Conservation (phyloP, 1,140 invertebrate genomes). For the Nomia melanderi region DNA sequence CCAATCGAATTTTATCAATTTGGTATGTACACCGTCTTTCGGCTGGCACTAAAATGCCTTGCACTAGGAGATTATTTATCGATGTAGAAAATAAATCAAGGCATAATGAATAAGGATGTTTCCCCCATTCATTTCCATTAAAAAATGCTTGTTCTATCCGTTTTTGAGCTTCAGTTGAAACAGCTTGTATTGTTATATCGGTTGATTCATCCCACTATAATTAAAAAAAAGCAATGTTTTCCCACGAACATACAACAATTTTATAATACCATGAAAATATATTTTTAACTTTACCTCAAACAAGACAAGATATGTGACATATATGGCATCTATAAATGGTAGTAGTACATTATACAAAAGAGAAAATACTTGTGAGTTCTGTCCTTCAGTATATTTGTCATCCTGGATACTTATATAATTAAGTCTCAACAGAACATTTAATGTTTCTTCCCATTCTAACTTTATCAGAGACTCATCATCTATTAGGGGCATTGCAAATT, state of each 20-base stretch:
- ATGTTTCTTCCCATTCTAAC: conserved; percentile 80
- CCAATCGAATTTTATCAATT: conserved; percentile 62
- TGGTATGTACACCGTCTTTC: conserved; percentile 61
- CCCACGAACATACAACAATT: background rate
- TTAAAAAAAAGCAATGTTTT: conserved; percentile 23
- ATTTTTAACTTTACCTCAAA: conserved; percentile 73
- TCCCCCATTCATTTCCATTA: conserved; percentile 56
- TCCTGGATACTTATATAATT: conserved; percentile 72
- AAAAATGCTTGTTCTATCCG: conserved; percentile 70
- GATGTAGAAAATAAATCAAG: conserved; percentile 75
- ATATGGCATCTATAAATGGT: conserved; percentile 80
- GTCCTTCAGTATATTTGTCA: conserved; percentile 67
- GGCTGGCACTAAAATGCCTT: conserved; percentile 59
- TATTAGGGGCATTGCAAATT: conserved; percentile 81
- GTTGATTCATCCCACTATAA: conserved; percentile 74
- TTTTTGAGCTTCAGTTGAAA: conserved; percentile 73
- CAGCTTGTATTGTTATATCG: conserved; percentile 60
- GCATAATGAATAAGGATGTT: conserved; percentile 76
- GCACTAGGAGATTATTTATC: conserved; percentile 67
- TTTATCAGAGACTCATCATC: conserved; percentile 70
- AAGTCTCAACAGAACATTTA: conserved; percentile 77
- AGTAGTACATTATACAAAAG: conserved; percentile 80
- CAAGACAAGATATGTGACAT: conserved; percentile 74
- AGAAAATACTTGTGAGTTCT: conserved; percentile 76
- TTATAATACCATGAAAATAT: conserved; percentile 1